Base-by-base conservation (phyloP, 1,140 invertebrate genomes). In the Leucophenga varia region DNA sequence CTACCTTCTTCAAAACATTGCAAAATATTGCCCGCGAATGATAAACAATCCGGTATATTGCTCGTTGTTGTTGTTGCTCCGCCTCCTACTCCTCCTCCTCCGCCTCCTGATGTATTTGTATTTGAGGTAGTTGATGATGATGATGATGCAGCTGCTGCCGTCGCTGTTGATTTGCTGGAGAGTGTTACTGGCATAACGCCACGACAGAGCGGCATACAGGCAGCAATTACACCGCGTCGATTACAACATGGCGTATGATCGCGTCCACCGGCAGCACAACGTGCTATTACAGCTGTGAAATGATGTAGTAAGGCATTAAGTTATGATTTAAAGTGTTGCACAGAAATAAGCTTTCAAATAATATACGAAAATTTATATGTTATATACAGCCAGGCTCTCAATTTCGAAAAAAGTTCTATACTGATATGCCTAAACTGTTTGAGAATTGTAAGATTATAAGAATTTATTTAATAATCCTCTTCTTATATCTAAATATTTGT, bases 1-100 rank as follows among this genome's bases (percentile, higher is more conserved):
- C 19, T 32, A 88, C 87, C 89, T 82, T 91, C 89, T 74, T 90
- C 88, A 59, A 90, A 89, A 74, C 90, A 92, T 74, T 89, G 86
- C 18, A 88, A 82, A 54, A 91, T 89, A 71, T 90, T 90, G 30
- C 88, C 89, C 46, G 90, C 85, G 72, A 87, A 90, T 3, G 87
- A 83, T 20, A 88, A 80, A 74, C 89, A 91, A 34, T 82, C 71
- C 17, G 70, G 63, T 48, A 51, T 54, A 59, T 49, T 59, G 44
- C 54, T 20, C 30, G 50, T 22, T 45, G 10, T 8, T 17, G 35
- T 37, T 3, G 35, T n/a, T n/a, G n/a, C n/a, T n/a, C 10, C 12
- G 50, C 31, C 42, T n/a, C n/a, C n/a, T n/a, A n/a, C n/a, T n/a
- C n/a, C n/a, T n/a, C n/a, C n/a, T n/a, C n/a, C n/a, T n/a, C n/a